phyloP scores from a whole-genome alignment of 2,113 vertebrate species.

The Oryzias melastigma region DNA sequence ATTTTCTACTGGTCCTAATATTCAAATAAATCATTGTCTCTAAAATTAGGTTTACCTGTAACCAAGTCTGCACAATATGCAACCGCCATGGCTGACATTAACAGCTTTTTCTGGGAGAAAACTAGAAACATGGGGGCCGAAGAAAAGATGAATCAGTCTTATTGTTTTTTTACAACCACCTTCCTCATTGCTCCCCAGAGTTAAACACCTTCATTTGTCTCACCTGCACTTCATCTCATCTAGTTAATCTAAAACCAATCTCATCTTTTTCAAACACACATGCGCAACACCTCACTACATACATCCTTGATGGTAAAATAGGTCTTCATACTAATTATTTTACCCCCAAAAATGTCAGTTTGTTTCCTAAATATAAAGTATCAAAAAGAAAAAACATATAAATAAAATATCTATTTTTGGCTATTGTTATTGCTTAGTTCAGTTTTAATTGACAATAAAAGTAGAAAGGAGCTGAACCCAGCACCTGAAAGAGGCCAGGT shows the following conservation, averaged over 20 bases:
- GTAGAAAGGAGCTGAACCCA: conserved; percentile 53
- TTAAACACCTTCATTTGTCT: conserved; percentile 36
- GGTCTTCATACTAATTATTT: too few species aligned
- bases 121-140: too few species aligned
- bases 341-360: too few species aligned
- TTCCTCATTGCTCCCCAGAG: conserved; percentile 8
- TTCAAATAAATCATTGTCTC: too few species aligned
- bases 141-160: neutral
- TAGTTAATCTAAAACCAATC: conserved; percentile 34
- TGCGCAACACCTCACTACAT: neutral
- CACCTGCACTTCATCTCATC: conserved; percentile 25
- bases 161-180: conserved; percentile 4
- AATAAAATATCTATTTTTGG: neutral
- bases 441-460: conserved; percentile 62
- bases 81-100: too few species aligned
- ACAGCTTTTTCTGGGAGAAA: too few species aligned
- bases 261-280: conserved; percentile 10
- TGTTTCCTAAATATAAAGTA: neutral
- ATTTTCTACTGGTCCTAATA: too few species aligned
- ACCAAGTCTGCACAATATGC: too few species aligned
- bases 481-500: conserved; percentile 53
- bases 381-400: neutral
- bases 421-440: conserved; percentile 24
- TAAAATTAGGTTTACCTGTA: too few species aligned
- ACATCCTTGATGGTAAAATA: neutral